Percentiles rank a stretch among this genome's conserved stretches.
phyloP scores from a whole-genome alignment of 2,797 vertebrate species.

The Schizopygopsis pylzovi region DNA sequence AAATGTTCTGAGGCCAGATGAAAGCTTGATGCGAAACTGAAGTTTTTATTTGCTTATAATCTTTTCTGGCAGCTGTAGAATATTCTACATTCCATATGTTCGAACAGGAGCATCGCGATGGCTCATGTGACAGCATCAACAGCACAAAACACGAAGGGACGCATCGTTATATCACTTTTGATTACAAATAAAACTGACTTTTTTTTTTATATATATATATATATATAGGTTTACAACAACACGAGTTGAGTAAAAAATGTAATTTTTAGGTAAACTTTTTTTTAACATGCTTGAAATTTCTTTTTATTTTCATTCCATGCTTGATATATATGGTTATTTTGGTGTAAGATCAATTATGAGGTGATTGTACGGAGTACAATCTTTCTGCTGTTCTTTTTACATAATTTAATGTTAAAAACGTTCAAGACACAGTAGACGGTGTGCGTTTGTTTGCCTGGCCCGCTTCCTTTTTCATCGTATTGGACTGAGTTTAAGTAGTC shows the following conservation, averaged over 20 bases:
- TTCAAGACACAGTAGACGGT: background rate
- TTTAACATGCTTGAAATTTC: background rate
- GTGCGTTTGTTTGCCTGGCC: slow-evolving; percentile 13
- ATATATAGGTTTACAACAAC: too few species aligned
- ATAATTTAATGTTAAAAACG: background rate
- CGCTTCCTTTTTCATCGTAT: background rate
- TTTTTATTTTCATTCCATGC: background rate
- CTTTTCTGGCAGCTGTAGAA: background rate
- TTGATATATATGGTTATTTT: background rate
- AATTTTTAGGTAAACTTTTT: background rate
- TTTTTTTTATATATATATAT: too few species aligned
- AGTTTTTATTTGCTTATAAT: background rate
- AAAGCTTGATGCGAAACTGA: background rate
- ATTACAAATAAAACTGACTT: too few species aligned
- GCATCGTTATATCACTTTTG: too few species aligned
- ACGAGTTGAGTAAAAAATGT: too few species aligned
- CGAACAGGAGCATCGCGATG: background rate
- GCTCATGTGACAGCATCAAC: background rate
- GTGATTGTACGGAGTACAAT: background rate
- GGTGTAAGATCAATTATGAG: background rate
- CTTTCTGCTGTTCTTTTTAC: background rate
- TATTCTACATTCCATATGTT: background rate
- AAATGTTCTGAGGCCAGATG: background rate
- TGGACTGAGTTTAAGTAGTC: slow-evolving; percentile 42
- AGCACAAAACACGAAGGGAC: too few species aligned